Conservation (phyloP, 2,113 vertebrate species). For the Chloroceryle aenea region DNA sequence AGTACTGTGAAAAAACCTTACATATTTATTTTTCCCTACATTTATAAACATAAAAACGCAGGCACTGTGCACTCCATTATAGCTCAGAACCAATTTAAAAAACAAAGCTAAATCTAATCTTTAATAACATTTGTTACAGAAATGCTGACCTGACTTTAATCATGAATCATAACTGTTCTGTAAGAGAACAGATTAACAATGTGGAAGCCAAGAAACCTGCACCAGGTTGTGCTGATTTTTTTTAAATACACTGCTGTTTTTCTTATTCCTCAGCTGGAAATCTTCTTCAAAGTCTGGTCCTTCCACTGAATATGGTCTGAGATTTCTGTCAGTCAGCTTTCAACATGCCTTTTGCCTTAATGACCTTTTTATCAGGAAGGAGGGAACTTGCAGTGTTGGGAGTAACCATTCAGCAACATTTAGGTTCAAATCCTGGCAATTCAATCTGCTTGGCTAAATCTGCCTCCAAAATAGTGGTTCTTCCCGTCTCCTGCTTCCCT, state of each 20-base stretch:
- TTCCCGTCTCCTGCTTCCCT: neutral
- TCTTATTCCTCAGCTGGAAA: neutral
- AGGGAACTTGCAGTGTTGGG: neutral
- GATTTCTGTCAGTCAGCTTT: neutral
- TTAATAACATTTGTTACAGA: constrained; percentile 25
- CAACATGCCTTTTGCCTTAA: neutral
- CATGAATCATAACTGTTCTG: constrained; percentile 18
- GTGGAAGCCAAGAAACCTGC: neutral
- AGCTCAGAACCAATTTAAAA: constrained; percentile 72
- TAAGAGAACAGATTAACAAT: constrained; percentile 2
- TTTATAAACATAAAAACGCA: constrained; percentile 73
- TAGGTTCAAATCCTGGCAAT: neutral
- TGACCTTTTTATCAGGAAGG: neutral
- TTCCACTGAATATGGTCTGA: neutral
- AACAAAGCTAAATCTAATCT: neutral
- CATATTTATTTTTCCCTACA: constrained; percentile 67
- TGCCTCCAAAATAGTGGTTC: neutral
- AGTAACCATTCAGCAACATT: neutral
- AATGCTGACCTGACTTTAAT: constrained; percentile 16
- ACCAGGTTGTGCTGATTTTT: neutral
- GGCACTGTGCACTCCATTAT: constrained; percentile 66
- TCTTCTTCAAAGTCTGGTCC: neutral
- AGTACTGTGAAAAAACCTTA: constrained; percentile 58
- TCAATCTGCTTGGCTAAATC: neutral
- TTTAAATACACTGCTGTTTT: neutral